These are phyloP conservation scores for Drosophila greeni DNA, from an alignment of 2,888 invertebrate species.

Conservation along the genomic window DNA sequence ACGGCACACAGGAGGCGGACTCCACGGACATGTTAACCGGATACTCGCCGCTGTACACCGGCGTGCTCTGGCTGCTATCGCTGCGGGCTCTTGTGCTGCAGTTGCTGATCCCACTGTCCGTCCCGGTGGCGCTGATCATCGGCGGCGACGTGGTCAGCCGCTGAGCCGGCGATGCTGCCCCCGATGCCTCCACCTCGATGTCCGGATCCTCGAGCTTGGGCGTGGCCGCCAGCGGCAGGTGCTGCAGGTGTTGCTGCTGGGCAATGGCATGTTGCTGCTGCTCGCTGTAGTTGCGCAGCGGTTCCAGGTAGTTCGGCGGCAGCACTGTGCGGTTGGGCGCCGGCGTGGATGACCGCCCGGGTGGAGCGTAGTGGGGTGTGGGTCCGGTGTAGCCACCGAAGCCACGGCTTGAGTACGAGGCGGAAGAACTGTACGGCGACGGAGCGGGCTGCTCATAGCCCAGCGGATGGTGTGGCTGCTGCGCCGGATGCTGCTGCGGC, in stretches of 20 bases:
- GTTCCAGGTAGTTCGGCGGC: slow-evolving; percentile 63
- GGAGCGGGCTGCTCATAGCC: slow-evolving; percentile 62
- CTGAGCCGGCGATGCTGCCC: slow-evolving; percentile 50
- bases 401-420: slow-evolving; percentile 48
- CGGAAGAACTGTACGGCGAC: slow-evolving; percentile 59
- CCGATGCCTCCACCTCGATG: slow-evolving; percentile 41
- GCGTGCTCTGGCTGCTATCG: slow-evolving; percentile 72
- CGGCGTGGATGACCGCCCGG: slow-evolving; percentile 60
- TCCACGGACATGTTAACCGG: slow-evolving; percentile 73
- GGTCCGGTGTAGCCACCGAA: slow-evolving; percentile 53
- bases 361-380: slow-evolving; percentile 53
- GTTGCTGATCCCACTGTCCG: slow-evolving; percentile 73
- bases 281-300: slow-evolving; percentile 51
- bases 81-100: slow-evolving; percentile 67
- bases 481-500: slow-evolving; percentile 14
- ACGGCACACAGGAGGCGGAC: slow-evolving; percentile 68
- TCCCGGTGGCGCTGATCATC: slow-evolving; percentile 71
- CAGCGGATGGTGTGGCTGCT: slow-evolving; percentile 16
- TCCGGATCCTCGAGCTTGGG: slow-evolving; percentile 53
- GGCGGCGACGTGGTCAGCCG: slow-evolving; percentile 71
- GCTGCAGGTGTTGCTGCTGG: slow-evolving; percentile 19
- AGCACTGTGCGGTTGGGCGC: slow-evolving; percentile 67
- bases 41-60: slow-evolving; percentile 68
- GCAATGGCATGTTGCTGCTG: slow-evolving; percentile 32
- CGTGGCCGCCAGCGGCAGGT: slow-evolving; percentile 25